Evolutionary conservation across 2,797 vertebrate species (phyloP).

Genomic region (Sphenopsis melanotis): DNA sequence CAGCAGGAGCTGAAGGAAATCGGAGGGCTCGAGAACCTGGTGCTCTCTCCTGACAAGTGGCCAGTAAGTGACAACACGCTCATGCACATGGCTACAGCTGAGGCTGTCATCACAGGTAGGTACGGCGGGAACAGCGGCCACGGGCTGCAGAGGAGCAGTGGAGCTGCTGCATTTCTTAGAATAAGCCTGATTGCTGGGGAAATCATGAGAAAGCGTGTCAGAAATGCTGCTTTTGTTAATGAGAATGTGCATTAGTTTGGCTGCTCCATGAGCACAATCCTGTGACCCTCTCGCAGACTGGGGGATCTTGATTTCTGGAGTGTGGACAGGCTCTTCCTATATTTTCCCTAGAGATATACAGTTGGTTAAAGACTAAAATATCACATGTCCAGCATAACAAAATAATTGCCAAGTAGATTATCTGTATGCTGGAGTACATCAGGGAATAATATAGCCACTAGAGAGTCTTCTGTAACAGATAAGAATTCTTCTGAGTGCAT

Average conservation of each 20-base stretch:
- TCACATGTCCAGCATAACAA: not conserved
- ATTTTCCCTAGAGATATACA: not conserved
- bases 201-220: not conserved
- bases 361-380: not conserved
- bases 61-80: conserved; percentile 88
- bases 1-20: conserved; percentile 84
- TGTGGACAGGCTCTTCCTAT: not conserved
- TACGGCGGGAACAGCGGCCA: accelerated
- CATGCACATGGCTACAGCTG: conserved; percentile 93
- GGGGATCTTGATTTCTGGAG: not conserved
- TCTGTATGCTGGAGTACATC: not conserved
- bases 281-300: too few species aligned
- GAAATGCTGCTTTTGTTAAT: not conserved
- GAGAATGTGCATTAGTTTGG: not conserved
- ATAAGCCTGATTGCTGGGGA: not conserved
- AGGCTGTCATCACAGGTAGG: conserved; percentile 91
- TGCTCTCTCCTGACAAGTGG: conserved; percentile 87
- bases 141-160: not conserved
- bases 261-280: not conserved
- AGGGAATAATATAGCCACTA: not conserved
- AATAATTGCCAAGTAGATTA: not conserved
- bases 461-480: not conserved
- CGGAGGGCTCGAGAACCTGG: conserved; percentile 83
- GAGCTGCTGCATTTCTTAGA: not conserved
- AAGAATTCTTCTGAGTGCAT: not conserved